Percentiles rank a stretch among this genome's conserved stretches.
Evolutionary conservation across 2,113 vertebrate genomes (phyloP).

Genomic region (Ranitomeya variabilis): DNA sequence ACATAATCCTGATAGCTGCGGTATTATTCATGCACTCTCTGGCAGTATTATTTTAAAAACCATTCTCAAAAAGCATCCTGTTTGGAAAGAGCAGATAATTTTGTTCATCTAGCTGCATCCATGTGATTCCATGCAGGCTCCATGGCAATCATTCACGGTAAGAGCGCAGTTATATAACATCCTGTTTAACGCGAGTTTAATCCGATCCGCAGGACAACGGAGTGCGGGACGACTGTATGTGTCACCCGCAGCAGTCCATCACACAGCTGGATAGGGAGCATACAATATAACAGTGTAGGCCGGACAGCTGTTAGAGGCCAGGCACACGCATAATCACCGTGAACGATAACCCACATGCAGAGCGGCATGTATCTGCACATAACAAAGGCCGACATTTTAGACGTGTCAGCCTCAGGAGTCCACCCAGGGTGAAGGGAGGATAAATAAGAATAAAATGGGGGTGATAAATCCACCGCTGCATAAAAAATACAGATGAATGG

Average conservation of each 20-base stretch:
- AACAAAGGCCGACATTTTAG: conserved; percentile 30
- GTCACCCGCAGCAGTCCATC: conserved; percentile 12
- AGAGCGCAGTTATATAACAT: not conserved
- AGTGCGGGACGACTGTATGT: not conserved
- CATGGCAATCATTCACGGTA: not conserved
- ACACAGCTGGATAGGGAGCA: conserved; percentile 27
- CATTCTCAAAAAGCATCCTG: not conserved
- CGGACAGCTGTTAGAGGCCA: not conserved
- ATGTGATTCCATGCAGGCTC: not conserved
- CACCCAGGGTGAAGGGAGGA: conserved; percentile 9
- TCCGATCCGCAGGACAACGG: not conserved
- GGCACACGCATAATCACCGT: conserved; percentile 25
- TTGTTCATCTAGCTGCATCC: not conserved
- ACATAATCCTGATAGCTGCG: no score
- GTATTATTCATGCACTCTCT: not conserved
- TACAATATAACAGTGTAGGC: conserved; percentile 21
- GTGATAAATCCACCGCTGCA: not conserved
- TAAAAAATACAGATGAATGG: not conserved
- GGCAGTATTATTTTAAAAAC: no score
- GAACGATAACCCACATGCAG: conserved; percentile 22
- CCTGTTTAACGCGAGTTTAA: conserved; percentile 1
- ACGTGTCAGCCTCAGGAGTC: not conserved
- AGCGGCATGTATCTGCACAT: not conserved
- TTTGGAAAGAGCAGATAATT: not conserved
- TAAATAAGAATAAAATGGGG: not conserved